A percentile compares a stretch with the other conserved stretches of the same genome.
Evolutionary conservation across 2,888 invertebrate species (phyloP).

Genomic region (Gerosis bhagava): DNA sequence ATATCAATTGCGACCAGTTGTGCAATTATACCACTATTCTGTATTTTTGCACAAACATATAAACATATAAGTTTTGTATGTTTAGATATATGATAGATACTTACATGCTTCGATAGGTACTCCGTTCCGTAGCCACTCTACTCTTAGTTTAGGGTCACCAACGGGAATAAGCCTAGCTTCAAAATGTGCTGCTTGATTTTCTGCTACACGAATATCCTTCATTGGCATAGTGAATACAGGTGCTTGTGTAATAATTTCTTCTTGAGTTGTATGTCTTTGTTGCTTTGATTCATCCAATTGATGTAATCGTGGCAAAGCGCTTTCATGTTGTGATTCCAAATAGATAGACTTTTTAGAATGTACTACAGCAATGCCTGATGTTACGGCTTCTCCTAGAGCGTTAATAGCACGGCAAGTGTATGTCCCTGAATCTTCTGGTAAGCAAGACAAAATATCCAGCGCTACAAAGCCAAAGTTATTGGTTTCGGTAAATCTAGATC

Average conservation of each 20-base stretch:
- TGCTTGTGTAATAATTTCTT: slow-evolving; percentile 92
- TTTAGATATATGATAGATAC: no score
- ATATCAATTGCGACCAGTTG: no score
- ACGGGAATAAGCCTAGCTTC: slow-evolving; percentile 97
- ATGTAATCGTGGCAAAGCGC: slow-evolving; percentile 90
- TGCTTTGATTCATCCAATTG: slow-evolving; percentile 92
- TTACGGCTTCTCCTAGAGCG: slow-evolving; percentile 95
- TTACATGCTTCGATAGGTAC: slow-evolving; percentile 94
- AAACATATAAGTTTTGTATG: no score
- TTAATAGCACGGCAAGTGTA: slow-evolving; percentile 97
- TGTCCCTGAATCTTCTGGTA: slow-evolving; percentile 97
- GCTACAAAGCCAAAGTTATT: slow-evolving; percentile 99
- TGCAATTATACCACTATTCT: no score
- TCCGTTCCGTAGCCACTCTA: slow-evolving; percentile 96
- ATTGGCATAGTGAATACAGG: slow-evolving; percentile 96
- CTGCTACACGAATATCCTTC: slow-evolving; percentile 92
- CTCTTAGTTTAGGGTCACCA: slow-evolving; percentile 95
- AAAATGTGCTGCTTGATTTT: slow-evolving; percentile 96
- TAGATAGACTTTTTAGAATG: slow-evolving; percentile 94
- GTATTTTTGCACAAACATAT: no score
- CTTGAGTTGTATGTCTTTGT: slow-evolving; percentile 88
- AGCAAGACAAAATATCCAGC: slow-evolving; percentile 96
- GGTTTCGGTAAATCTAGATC: slow-evolving; percentile 97
- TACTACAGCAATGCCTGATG: slow-evolving; percentile 93
- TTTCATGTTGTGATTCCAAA: slow-evolving; percentile 94